Evolutionary conservation across 2,888 invertebrate genomes (phyloP).

Genomic region (Clivina fossor): DNA sequence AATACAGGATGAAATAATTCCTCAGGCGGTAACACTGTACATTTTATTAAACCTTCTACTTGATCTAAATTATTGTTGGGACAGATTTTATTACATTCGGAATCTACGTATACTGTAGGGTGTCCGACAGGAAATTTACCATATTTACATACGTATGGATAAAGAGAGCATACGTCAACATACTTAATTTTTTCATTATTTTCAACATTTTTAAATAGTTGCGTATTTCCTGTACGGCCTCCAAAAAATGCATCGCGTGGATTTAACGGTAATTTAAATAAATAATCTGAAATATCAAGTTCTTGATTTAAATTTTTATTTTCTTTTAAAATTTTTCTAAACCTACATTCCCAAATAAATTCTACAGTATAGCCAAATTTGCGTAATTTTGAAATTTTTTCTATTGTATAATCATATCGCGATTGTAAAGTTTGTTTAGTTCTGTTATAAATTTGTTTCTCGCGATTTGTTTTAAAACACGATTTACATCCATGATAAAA

Average conservation of each 20-base stretch:
- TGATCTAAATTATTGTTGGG: constrained; percentile 30
- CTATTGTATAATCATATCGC: neutral
- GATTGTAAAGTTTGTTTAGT: constrained; percentile 5
- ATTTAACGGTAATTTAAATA: constrained; percentile 9
- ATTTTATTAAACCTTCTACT: constrained; percentile 21
- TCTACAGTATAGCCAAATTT: constrained; percentile 1
- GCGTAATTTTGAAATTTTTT: neutral
- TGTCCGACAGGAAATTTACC: constrained; percentile 12
- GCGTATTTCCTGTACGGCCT: constrained; percentile 8
- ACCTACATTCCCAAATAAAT: constrained; percentile 15
- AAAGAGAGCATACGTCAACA: constrained; percentile 20
- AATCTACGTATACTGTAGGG: constrained; percentile 18
- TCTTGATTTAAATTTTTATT: neutral
- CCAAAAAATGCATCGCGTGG: constrained; percentile 17
- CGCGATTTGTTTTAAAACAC: constrained; percentile 12
- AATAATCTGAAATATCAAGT: neutral
- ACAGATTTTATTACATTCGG: neutral
- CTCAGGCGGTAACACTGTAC: constrained; percentile 4
- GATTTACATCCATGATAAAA: constrained; percentile 11
- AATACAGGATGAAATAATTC: constrained; percentile 12
- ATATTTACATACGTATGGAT: constrained; percentile 20
- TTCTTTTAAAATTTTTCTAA: constrained; percentile 1
- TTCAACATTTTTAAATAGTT: constrained; percentile 5
- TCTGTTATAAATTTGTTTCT: constrained; percentile 8
- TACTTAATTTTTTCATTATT: constrained; percentile 22